These are phyloP conservation scores for Aythya fuligula DNA, from an alignment of 2,797 vertebrate species.

Conservation along the genomic window DNA sequence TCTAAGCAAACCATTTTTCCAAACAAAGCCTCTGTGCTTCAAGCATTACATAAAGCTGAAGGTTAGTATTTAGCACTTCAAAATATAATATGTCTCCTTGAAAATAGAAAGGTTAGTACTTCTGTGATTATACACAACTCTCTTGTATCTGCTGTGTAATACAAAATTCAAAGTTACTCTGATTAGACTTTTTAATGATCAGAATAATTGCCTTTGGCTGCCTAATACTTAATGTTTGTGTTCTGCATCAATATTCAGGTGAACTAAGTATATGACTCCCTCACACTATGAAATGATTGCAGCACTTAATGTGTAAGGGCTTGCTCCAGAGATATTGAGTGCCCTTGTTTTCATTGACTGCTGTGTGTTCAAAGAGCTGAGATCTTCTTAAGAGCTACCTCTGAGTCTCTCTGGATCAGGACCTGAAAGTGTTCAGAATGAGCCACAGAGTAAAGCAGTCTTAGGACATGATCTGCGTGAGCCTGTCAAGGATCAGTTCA, in stretches of 20 bases:
- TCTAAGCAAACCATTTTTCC: background rate
- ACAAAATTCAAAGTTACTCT: constrained; percentile 58
- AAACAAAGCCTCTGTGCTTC: background rate
- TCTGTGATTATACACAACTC: constrained; percentile 35
- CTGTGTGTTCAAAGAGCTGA: background rate
- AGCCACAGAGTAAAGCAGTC: background rate
- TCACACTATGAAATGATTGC: constrained; percentile 34
- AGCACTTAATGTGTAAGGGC: background rate
- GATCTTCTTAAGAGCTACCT: background rate
- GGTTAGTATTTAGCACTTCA: background rate
- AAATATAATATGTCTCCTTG: constrained; percentile 43
- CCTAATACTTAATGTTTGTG: background rate
- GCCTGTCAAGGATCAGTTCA: background rate
- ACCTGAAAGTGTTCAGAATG: background rate
- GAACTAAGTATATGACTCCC: background rate
- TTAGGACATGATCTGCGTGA: background rate
- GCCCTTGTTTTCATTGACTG: background rate
- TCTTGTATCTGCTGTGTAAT: background rate
- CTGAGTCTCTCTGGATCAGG: background rate
- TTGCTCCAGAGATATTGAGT: background rate
- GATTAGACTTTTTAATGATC: constrained; percentile 57
- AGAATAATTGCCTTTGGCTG: constrained; percentile 60
- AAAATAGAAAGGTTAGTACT: constrained; percentile 55
- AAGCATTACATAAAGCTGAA: background rate
- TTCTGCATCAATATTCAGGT: constrained; percentile 50